phyloP scores from a whole-genome alignment of 2,888 invertebrate genomes.

The Brachycybe producta region DNA sequence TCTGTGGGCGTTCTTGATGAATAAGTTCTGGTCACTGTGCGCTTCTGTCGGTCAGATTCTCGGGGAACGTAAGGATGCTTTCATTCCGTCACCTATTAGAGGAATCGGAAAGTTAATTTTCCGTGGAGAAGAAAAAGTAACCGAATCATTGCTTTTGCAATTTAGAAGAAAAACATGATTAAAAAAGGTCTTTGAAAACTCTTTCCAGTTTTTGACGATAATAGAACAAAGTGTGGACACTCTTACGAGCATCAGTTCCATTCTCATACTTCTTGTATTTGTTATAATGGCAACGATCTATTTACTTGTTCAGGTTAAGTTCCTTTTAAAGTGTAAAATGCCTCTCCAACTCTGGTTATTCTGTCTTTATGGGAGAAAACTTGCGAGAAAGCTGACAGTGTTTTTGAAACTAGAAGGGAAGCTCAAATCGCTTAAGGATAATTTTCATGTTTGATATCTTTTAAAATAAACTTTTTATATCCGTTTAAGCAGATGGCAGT shows the following conservation, averaged over 20 bases:
- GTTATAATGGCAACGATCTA: constrained; percentile 66
- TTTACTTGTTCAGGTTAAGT: constrained; percentile 60
- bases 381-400: too few relatives aligned
- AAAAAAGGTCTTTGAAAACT: constrained; percentile 30
- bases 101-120: constrained; percentile 55
- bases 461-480: too few relatives aligned
- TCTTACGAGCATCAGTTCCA: constrained; percentile 72
- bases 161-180: constrained; percentile 25
- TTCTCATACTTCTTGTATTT: constrained; percentile 67
- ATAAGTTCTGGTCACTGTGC: constrained; percentile 23
- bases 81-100: constrained; percentile 54
- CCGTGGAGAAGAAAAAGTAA: constrained; percentile 34
- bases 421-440: too few relatives aligned
- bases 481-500: too few relatives aligned
- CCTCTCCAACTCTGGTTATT: too few relatives aligned
- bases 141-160: constrained; percentile 2
- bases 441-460: too few relatives aligned
- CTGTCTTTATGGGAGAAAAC: too few relatives aligned
- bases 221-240: constrained; percentile 51
- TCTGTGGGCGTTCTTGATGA: constrained; percentile 29
- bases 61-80: constrained; percentile 44
- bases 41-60: constrained; percentile 45
- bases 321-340: too few relatives aligned
- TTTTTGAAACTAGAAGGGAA: too few relatives aligned
- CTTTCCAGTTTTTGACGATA: neutral